Base-by-base conservation (phyloP, 2,797 vertebrate species). In the Oreochromis mossambicus region DNA sequence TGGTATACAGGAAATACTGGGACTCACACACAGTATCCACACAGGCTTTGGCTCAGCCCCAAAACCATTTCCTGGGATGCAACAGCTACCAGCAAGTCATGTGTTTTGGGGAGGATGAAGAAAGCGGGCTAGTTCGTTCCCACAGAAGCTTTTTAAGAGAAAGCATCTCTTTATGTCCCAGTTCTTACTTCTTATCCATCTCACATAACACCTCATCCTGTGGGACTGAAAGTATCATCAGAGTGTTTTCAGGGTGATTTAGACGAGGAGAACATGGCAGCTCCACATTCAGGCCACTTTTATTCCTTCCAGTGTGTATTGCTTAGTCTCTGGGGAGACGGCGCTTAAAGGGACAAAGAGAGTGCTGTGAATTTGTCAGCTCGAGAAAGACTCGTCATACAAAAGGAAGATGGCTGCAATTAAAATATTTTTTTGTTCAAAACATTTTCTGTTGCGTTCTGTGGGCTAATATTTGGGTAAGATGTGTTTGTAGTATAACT, bases 231-330 rank as follows among this genome's bases (percentile, higher is more conserved):
- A 79, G 85, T 90, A 90, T 91, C 48, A 61, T 86, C 85, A 84
- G 52, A 66, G 76, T 86, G 89, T 89, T 92, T 92, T 90, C 82
- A 79, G 85, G 84, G 83, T 80, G 84, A 87, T 92, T 94, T 89
- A 83, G 78, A 87, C 85, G 70, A 89, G 83, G 92, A 84, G 87
- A 88, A 68, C 89, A 86, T 86, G 86, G 89, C 90, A 85, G 86
- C 80, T 32, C 76, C 79, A 79, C 85, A 94, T 94, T 90, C 91
- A 93, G 90, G 90, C 76, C 91, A 84, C 70, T 82, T 90, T 91
- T 83, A 75, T 26, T 24, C 68, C 55, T 50, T 80, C 26, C 29
- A 38, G 56, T 83, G 50, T 86, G 80, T 48, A 77, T 86, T 83
- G 50, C 81, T 83, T 36, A 46, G 84, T 92, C 87, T 86, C 86